Evolutionary conservation across 1,140 invertebrate genomes (phyloP).

Genomic region (Adelges cooleyi): DNA sequence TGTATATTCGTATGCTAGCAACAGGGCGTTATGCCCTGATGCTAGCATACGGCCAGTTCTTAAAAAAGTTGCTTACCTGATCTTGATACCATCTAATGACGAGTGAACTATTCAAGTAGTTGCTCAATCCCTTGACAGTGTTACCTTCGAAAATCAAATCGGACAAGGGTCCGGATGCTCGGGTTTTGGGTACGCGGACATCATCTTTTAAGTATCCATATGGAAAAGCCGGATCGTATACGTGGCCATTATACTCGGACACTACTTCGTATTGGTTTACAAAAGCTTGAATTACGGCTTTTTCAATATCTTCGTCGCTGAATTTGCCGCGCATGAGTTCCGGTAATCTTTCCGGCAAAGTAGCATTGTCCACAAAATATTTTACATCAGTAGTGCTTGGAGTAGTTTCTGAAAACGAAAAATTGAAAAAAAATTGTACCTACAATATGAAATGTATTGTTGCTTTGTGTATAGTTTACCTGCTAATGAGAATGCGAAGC

Average conservation of each 20-base stretch:
- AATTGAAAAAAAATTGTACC: too few species aligned
- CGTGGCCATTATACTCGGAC: not conserved
- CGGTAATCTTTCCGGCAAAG: not conserved
- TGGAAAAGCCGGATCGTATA: not conserved
- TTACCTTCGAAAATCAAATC: conserved; percentile 7
- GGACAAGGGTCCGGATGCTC: not conserved
- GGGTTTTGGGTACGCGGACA: not conserved
- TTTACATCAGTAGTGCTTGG: not conserved
- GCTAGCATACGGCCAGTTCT: too few species aligned
- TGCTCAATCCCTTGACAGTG: conserved; percentile 3
- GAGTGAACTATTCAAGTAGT: not conserved
- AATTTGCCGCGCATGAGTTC: not conserved
- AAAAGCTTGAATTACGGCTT: conserved; percentile 5
- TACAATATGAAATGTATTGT: too few species aligned
- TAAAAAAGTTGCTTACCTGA: not conserved
- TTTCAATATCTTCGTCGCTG: conserved; percentile 9
- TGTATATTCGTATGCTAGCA: not conserved
- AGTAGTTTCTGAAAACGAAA: too few species aligned
- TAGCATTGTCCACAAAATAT: not conserved
- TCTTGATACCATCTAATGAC: conserved; percentile 3
- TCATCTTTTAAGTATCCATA: not conserved
- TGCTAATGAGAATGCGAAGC: not conserved
- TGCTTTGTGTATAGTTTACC: too few species aligned
- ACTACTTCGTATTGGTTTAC: not conserved
- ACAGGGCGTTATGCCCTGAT: too few species aligned